Conservation (phyloP, 2,797 vertebrate species). For the Sebastes reedi region DNA sequence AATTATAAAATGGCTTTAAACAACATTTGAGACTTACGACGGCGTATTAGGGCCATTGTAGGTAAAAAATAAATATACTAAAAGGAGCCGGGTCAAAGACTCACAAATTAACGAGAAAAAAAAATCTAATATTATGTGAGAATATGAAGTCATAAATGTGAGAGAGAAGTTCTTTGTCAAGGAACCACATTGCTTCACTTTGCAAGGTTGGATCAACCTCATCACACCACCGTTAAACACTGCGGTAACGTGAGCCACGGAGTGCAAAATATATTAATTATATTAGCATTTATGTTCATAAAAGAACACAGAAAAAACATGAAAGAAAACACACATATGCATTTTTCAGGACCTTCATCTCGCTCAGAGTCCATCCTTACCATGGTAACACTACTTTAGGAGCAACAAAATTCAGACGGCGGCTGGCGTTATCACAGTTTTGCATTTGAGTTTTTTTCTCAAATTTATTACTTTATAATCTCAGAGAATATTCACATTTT, state of each 20-base stretch:
- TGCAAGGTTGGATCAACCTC: not conserved
- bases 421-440: not conserved
- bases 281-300: not conserved
- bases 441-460: not conserved
- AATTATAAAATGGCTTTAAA: not conserved
- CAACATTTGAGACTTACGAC: not conserved
- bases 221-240: not conserved
- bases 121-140: not conserved
- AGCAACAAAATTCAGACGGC: not conserved
- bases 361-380: not conserved
- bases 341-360: not conserved
- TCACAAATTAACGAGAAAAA: not conserved
- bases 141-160: not conserved
- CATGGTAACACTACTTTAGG: not conserved
- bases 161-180: not conserved
- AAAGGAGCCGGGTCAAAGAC: not conserved
- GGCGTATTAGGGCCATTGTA: too few species aligned
- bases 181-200: not conserved
- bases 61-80: too few species aligned
- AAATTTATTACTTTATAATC: too few species aligned
- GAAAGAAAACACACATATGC: not conserved
- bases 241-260: not conserved
- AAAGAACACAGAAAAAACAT: not conserved
- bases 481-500: too few species aligned
- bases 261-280: not conserved